Base-by-base conservation (phyloP, 2,888 invertebrate genomes). In the Trichacis sp. region DNA sequence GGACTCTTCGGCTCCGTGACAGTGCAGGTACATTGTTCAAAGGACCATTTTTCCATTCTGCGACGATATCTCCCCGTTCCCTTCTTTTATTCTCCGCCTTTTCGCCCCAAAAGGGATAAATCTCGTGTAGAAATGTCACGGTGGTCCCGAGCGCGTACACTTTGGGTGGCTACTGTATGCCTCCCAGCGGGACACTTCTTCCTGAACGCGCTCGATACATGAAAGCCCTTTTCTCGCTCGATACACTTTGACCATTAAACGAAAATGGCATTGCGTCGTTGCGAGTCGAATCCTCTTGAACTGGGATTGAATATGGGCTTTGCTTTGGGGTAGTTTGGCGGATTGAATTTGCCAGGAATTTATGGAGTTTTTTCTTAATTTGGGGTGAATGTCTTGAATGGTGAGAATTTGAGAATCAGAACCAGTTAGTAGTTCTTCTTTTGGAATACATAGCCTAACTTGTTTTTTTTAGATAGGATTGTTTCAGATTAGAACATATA, bases 71-170 rank as follows among this genome's bases (percentile, higher is more conserved):
- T 24, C 24, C 24, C 8, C 24, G 24, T 24, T 24, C 14, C 14
- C 40, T 59, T 50, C 62, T 55, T 42, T 53, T 45, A 53, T 64
- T 62, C 56, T 52, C 53, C 59, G 46, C 20, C 59, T 53, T 38
- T 64, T 57, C 38, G 46, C 47, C 24, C 48, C 47, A 65, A 75
- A 74, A 74, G 61, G 75, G 73, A 78, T 78, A 78, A 78, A 79
- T 81, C 78, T 77, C 68, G 63, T 55, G 59, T 65, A 62, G 66
- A 74, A 75, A 73, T 78, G 78, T 77, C 79, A 81, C 73, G 80
- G 80, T 81, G 81, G 81, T 81, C 80, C 72, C 56, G 46, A 68
- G 74, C 75, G 75, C 73, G 69, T 76, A 80, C 80, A 79, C 73
- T 76, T 73, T 68, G 66, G 60, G 57, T 62, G 69, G 79, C 82